Percentiles rank a stretch among this genome's conserved stretches.
Evolutionary conservation across 2,797 vertebrate genomes (phyloP).

Genomic region (Megaceryle alcyon): DNA sequence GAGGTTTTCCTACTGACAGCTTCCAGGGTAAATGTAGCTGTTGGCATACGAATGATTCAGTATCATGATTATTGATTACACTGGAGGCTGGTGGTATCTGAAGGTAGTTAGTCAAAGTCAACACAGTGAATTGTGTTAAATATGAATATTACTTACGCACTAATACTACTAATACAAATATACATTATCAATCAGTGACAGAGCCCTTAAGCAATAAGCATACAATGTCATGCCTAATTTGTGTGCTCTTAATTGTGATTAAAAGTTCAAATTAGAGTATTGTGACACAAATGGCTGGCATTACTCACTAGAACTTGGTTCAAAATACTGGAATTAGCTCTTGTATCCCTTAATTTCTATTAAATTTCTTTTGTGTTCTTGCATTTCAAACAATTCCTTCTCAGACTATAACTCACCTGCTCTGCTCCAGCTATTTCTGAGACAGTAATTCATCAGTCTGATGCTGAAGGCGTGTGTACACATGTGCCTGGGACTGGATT

Average conservation of each 20-base stretch:
- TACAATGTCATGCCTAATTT: constrained; percentile 65
- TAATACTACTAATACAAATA: constrained; percentile 71
- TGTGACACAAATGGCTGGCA: constrained; percentile 40
- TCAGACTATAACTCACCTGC: not conserved
- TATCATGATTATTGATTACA: constrained; percentile 68
- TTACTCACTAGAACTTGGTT: constrained; percentile 3
- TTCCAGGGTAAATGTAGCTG: constrained; percentile 45
- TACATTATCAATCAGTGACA: constrained; percentile 66
- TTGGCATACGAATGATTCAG: constrained; percentile 59
- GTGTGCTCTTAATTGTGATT: constrained; percentile 60
- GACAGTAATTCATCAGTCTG: not conserved
- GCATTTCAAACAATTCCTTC: not conserved
- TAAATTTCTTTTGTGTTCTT: not conserved
- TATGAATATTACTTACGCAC: constrained; percentile 59
- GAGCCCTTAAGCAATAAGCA: constrained; percentile 30
- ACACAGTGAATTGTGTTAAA: constrained; percentile 55
- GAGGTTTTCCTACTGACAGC: constrained; percentile 43
- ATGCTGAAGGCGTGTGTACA: not conserved
- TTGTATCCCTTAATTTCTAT: not conserved
- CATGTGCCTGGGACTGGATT: not conserved
- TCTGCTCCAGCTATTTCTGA: not conserved
- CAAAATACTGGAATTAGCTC: not conserved
- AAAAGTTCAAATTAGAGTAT: constrained; percentile 57
- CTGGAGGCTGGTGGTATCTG: constrained; percentile 62
- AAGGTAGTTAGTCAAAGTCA: constrained; percentile 72